These are phyloP conservation scores for Phrynocephalus vlangalii DNA, from an alignment of 2,797 vertebrate species.

Conservation along the genomic window DNA sequence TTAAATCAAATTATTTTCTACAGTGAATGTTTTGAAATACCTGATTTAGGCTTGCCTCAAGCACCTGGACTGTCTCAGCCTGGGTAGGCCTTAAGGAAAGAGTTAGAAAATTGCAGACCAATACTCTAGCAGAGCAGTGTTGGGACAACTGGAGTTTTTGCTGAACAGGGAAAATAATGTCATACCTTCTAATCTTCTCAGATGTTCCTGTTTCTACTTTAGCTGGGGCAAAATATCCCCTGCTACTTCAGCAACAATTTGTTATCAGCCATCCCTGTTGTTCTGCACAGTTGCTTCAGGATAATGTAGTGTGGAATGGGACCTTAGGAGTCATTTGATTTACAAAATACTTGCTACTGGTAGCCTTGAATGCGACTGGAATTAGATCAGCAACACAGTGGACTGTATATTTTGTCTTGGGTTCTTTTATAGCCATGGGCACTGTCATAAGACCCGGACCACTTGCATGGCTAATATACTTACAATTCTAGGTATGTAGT, in stretches of 20 bases:
- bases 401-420: too few relatives aligned
- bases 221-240: neutral
- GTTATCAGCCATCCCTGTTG: neutral
- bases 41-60: slow-evolving; percentile 15
- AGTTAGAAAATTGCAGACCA: neutral
- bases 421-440: too few relatives aligned
- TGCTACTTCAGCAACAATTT: neutral
- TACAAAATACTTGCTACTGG: neutral
- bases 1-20: slow-evolving; percentile 39
- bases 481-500: neutral
- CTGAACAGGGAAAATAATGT: neutral
- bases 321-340: neutral
- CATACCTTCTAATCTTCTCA: neutral
- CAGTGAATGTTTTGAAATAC: neutral
- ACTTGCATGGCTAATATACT: neutral
- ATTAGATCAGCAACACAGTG: too few relatives aligned
- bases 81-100: neutral
- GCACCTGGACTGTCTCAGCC: neutral
- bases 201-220: neutral
- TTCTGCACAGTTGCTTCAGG: neutral
- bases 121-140: neutral
- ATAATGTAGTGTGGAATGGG: neutral
- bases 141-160: neutral
- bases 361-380: neutral
- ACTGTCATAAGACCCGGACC: neutral